Evolutionary conservation across 2,888 invertebrate genomes (phyloP).

Genomic region (Antitype chi): DNA sequence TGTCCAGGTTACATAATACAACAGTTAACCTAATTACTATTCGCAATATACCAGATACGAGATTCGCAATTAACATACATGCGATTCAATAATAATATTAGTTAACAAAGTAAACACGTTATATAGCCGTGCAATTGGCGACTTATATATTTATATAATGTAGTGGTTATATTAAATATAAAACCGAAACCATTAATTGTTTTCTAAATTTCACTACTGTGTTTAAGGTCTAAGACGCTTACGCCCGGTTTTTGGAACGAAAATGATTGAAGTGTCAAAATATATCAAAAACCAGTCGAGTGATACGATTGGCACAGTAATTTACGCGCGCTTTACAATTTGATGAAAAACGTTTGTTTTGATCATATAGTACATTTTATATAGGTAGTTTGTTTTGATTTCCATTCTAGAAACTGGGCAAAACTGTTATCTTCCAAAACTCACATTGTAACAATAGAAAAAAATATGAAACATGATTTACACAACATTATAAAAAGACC

Average conservation of each 20-base stretch:
- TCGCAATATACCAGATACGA: conserved; percentile 21
- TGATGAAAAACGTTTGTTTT: background rate
- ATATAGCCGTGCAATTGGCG: background rate
- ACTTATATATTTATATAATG: background rate
- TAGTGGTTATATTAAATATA: background rate
- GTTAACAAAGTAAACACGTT: conserved; percentile 10
- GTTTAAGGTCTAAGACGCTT: background rate
- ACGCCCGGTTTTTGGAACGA: background rate
- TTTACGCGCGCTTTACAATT: background rate
- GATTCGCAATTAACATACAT: conserved; percentile 31
- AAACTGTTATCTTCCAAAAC: background rate
- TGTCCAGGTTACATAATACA: conserved; percentile 28
- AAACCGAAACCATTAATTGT: conserved; percentile 1
- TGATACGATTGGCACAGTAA: background rate
- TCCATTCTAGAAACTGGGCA: background rate
- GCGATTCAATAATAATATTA: conserved; percentile 30
- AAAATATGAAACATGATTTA: background rate
- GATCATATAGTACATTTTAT: too few species aligned
- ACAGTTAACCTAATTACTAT: conserved; percentile 33
- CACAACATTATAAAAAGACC: background rate
- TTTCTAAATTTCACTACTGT: background rate
- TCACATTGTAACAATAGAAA: background rate
- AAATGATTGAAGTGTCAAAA: background rate
- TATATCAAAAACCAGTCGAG: background rate
- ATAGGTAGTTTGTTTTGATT: background rate